Conservation (phyloP, 2,888 invertebrate genomes). For the Drosophila ustulata region DNA sequence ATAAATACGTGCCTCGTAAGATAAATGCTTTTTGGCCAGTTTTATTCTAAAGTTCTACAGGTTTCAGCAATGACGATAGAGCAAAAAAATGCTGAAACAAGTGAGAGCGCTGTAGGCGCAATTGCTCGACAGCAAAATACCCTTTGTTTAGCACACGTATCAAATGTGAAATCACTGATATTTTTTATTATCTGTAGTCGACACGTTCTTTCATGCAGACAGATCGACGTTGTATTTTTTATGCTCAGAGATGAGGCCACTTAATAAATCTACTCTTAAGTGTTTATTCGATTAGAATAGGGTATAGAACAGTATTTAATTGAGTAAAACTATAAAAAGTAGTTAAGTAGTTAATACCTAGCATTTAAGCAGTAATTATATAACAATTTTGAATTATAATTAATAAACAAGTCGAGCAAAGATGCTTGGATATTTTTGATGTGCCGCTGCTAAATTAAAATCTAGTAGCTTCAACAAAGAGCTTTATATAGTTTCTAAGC, state of each 20-base stretch:
- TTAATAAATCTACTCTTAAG: neutral
- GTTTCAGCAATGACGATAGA: conserved; percentile 7
- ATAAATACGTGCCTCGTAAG: conserved; percentile 31
- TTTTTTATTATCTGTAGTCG: neutral
- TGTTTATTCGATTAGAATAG: neutral
- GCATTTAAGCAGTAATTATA: conserved; percentile 5
- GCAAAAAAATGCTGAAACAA: neutral
- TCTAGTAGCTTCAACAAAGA: neutral
- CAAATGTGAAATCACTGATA: neutral
- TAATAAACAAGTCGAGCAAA: conserved; percentile 1
- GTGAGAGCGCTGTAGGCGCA: neutral
- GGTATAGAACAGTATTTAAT: neutral
- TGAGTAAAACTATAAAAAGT: neutral
- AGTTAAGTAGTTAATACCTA: neutral
- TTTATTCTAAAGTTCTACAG: conserved; percentile 15
- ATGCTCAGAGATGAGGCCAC: neutral
- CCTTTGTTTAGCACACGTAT: neutral
- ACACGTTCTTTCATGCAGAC: neutral
- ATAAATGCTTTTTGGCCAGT: conserved; percentile 2
- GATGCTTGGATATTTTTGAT: neutral
- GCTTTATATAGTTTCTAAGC: neutral
- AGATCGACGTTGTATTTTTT: too few relatives aligned
- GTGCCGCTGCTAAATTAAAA: neutral
- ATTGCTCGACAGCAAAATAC: neutral
- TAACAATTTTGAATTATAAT: neutral